These are phyloP conservation scores for Limnephilus lunatus DNA, from an alignment of 2,888 invertebrate species.

Conservation along the genomic window DNA sequence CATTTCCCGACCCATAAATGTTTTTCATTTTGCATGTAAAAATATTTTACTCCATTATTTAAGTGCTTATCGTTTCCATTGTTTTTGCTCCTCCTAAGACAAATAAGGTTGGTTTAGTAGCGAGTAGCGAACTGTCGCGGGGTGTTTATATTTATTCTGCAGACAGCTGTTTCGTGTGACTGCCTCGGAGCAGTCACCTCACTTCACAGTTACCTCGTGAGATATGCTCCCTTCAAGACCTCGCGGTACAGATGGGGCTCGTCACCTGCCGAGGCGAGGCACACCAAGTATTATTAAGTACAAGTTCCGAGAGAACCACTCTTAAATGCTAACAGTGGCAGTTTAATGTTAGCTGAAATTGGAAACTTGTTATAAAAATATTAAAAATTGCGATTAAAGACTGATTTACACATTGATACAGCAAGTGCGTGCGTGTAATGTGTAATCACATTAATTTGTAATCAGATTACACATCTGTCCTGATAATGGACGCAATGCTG, in stretches of 20 bases:
- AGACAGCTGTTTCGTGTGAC: neutral
- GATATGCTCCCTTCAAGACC: neutral
- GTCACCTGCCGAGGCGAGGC: neutral
- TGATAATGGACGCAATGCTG: no score
- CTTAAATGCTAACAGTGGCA: neutral
- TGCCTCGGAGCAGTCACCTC: neutral
- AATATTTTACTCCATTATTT: neutral
- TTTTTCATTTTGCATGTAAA: no score
- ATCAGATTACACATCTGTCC: no score
- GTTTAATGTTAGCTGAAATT: no score
- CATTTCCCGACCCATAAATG: no score
- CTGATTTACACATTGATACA: no score
- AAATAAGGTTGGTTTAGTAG: neutral
- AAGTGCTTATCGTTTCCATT: neutral
- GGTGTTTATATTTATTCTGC: slow-evolving; percentile 14
- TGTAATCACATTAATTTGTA: no score
- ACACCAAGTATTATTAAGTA: neutral
- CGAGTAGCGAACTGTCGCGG: neutral
- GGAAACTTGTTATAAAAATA: no score
- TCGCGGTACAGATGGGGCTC: neutral
- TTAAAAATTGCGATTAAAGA: no score
- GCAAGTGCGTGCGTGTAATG: no score
- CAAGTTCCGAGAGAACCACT: neutral
- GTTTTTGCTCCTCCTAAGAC: neutral
- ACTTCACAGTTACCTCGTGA: neutral